Evolutionary conservation across 2,888 invertebrate species (phyloP), one percentile per base, ranked within the genome.

Genomic region (Allygus modestus): DNA sequence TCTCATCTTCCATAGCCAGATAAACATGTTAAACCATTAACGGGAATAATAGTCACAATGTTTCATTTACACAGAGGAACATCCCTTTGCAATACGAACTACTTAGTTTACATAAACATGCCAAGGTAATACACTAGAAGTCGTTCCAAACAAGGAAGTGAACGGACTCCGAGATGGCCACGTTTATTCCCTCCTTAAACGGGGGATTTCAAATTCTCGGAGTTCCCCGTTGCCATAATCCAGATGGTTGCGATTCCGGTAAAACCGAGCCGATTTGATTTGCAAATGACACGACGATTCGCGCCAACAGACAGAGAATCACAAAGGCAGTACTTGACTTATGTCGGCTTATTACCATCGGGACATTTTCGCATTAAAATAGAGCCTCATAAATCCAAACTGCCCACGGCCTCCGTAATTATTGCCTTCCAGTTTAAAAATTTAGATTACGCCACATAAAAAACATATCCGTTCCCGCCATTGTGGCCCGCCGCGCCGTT

Each of bases 351-450:
- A 79, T 79, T 79, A 58, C 79, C 79, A 79, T 79, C 79, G 51
- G 37, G 33, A 37, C 28, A 79, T 79, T 37, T 79, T 79, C 58
- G 37, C 58, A 58, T 58, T 79, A 79, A 79, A 79, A 79, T 79
- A 79, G 54, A 20, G 23, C 28, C 79, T 37, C 58, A 28, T 58
- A 79, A 58, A 79, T 77, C 79, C 54, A 43, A 37, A 58, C 79
- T 28, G 79, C 79, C 79, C 79, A 79, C 79, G n/a, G 79, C 58
- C 58, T 58, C 20, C 54, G 58, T 79, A 79, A 79, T 79, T 79
- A 58, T 58, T 79, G 79, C 58, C 51, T 73, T 54, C 77, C 58
- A 58, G 79, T 79, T 77, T 79, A 79, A 79, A 79, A 79, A 79
- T 79, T 79, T 79, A 79, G 79, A 79, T 79, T 79, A 37, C 11